phyloP scores from a whole-genome alignment of 2,797 vertebrate species.

The Lepus townsendii region DNA sequence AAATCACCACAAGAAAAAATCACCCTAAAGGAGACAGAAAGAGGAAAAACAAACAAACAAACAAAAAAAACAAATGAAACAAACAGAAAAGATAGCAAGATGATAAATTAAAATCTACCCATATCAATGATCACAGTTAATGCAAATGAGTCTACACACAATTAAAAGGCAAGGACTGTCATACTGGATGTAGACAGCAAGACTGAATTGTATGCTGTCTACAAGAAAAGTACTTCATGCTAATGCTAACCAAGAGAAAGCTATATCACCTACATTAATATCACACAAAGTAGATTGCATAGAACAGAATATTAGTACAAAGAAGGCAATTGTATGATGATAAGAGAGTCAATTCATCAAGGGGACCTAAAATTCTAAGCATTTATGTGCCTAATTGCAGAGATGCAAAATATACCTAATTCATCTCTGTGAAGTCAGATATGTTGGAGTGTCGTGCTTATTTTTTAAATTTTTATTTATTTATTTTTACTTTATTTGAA shows the following conservation, averaged over 20 bases:
- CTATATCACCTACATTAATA: neutral
- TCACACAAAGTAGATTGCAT: conserved; percentile 6
- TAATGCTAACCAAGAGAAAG: conserved; percentile 31
- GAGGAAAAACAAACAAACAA: neutral
- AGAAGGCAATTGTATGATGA: neutral
- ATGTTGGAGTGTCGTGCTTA: neutral
- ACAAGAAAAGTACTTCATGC: neutral
- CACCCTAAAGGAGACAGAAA: neutral
- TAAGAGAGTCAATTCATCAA: neutral
- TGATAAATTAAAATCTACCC: neutral
- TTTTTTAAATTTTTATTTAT: no score
- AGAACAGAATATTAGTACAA: neutral
- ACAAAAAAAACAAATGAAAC: neutral
- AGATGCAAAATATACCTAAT: neutral
- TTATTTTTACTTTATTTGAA: no score
- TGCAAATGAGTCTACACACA: neutral
- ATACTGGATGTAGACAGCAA: neutral
- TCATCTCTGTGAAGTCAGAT: neutral
- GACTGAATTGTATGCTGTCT: neutral
- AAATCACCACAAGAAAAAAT: neutral
- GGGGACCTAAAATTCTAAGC: neutral
- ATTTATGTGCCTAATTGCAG: neutral
- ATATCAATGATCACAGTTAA: neutral
- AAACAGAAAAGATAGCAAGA: neutral
- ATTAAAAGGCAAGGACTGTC: neutral